Evolutionary conservation across 2,113 vertebrate species (phyloP).

Genomic region (Protobothrops flavoviridis): DNA sequence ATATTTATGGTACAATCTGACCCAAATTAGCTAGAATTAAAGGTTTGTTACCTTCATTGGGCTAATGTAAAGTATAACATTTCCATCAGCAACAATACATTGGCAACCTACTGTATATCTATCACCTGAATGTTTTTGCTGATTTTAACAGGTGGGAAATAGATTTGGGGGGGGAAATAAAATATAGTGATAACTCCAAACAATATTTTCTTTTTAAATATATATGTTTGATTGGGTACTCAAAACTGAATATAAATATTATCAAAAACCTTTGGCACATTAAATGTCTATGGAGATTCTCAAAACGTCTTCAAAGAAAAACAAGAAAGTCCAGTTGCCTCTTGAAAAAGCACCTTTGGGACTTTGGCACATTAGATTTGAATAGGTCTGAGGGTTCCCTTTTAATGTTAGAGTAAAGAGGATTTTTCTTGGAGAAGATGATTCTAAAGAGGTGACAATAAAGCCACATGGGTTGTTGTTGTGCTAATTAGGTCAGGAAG

Average conservation of each 20-base stretch:
- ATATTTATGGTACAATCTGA: neutral
- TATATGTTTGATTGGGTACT: neutral
- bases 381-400: conserved; percentile 7
- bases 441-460: neutral
- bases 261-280: neutral
- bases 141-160: neutral
- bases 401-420: conserved; percentile 21
- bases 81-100: neutral
- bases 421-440: conserved; percentile 2
- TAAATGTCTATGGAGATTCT: neutral
- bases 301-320: too few species aligned
- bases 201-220: neutral
- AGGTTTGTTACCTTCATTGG: neutral
- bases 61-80: neutral
- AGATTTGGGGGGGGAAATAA: neutral
- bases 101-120: neutral
- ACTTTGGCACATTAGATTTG: neutral
- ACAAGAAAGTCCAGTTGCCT: too few species aligned
- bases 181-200: neutral
- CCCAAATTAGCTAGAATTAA: neutral
- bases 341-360: too few species aligned
- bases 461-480: neutral
- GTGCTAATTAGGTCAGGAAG: conserved; percentile 22
- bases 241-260: neutral
- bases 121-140: neutral